These are phyloP conservation scores for Thripadectes ignobilis DNA, from an alignment of 2,797 vertebrate genomes.

Conservation along the genomic window DNA sequence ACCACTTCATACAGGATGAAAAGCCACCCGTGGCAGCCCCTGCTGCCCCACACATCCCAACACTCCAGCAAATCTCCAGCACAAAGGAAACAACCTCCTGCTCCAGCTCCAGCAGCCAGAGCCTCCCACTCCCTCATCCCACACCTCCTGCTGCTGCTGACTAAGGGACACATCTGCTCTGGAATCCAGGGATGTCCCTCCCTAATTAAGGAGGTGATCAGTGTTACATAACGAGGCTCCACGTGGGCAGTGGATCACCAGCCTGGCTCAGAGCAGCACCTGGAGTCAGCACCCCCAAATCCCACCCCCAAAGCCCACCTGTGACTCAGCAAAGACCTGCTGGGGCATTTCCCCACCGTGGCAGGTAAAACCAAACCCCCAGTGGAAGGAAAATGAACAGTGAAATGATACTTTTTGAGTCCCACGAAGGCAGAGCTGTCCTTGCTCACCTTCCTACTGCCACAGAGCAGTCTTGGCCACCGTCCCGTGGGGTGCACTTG, in stretches of 20 bases:
- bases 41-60: not conserved
- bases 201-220: not conserved
- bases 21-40: not conserved
- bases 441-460: not conserved
- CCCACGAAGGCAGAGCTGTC: not conserved
- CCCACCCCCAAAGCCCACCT: not conserved
- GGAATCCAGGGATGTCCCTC: not conserved
- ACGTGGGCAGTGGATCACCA: not conserved
- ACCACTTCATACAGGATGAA: rapidly evolving
- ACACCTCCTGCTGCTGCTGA: not conserved
- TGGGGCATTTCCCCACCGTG: rapidly evolving
- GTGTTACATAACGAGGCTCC: not conserved
- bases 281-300: not conserved
- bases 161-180: not conserved
- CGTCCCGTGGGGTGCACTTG: not conserved
- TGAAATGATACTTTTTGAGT: rapidly evolving
- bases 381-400: rapidly evolving
- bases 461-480: not conserved
- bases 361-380: not conserved
- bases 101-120: not conserved
- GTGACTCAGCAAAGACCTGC: not conserved
- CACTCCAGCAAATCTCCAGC: not conserved
- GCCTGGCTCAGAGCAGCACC: not conserved
- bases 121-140: not conserved
- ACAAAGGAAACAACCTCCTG: not conserved